Evolutionary conservation across 2,797 vertebrate species (phyloP).

Genomic region (Lepus townsendii): DNA sequence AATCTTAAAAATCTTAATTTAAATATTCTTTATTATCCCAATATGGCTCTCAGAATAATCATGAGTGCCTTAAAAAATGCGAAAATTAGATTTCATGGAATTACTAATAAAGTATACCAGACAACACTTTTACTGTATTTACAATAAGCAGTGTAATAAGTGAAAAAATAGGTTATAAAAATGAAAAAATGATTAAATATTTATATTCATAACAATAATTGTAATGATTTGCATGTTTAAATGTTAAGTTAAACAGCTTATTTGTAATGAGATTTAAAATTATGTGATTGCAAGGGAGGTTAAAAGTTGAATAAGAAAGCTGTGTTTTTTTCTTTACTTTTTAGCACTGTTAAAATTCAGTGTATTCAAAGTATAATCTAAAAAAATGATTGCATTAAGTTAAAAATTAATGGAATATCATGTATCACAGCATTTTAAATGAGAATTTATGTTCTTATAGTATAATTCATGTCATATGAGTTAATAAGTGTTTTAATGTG

Average conservation of each 20-base stretch:
- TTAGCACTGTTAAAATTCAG: conserved; percentile 84
- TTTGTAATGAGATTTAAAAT: conserved; percentile 84
- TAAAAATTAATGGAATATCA: conserved; percentile 82
- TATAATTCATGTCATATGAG: conserved; percentile 60
- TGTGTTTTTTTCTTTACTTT: conserved; percentile 83
- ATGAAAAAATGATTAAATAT: conserved; percentile 65
- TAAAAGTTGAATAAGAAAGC: conserved; percentile 79
- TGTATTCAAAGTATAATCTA: conserved; percentile 83
- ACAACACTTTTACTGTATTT: conserved; percentile 77
- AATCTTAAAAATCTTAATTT: conserved; percentile 22
- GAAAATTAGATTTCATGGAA: conserved; percentile 73
- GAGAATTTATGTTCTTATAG: conserved; percentile 62
- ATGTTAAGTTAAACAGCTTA: conserved; percentile 84
- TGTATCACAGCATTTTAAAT: conserved; percentile 58
- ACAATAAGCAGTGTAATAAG: conserved; percentile 72
- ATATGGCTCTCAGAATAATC: conserved; percentile 78
- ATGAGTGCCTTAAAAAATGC: neutral
- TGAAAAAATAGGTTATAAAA: conserved; percentile 83
- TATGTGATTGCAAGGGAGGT: conserved; percentile 75
- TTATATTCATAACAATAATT: conserved; percentile 75
- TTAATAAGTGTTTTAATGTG: conserved; percentile 14
- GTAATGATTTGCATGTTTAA: conserved; percentile 64
- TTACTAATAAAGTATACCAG: conserved; percentile 66
- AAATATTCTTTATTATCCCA: conserved; percentile 70
- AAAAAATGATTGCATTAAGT: conserved; percentile 81